Base-by-base conservation (phyloP, 2,113 vertebrate species). In the Mugil cephalus region DNA sequence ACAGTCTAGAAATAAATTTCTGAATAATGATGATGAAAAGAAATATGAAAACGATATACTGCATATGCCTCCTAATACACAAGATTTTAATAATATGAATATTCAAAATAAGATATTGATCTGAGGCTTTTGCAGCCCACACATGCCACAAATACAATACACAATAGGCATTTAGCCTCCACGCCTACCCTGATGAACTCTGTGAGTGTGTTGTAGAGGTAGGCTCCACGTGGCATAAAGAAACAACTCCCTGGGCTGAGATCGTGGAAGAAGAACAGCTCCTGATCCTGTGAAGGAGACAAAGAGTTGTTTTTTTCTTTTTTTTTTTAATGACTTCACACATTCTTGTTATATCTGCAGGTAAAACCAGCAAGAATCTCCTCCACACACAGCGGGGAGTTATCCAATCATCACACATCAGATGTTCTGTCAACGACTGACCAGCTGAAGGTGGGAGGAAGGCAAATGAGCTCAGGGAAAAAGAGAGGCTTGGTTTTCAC, bases 231-330 rank as follows among this genome's bases (percentile, higher is more conserved):
- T 0, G 97, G 97, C 53, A 99, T 93, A 71, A 99, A 98, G 83
- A 99, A 99, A 66, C 97, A 99, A 80, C 97, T 99, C 58, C 97
- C 98, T 0, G 98, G 97, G 80, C 97, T 99, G 85, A 99, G 85
- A 52, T 99, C 96, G 7, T 99, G 98, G 80, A 99, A 99, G 85
- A 99, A 99, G 88, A 98, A 99, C 65, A 99, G 94, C n/a, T 99
- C 97, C 82, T 99, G 97, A 17, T 99, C 97, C 98, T 99, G 83
- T 13, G 48, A 67, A 66, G 5, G 19, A 76, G 19, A 83, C 4
- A 60, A 38, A 63, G 14, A 68, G 55, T 1, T 68, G 8, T 6
- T 6, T 10, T 38, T 71, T 56, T 69, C 59, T 1, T 68, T 8
- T 6, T 6, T 10, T 38, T 71, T 56, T 69, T 17, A 69, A 81